Evolutionary conservation across 92 coral and sea anemone species (phyloP).

Genomic region (Phenganax stokvisi): DNA sequence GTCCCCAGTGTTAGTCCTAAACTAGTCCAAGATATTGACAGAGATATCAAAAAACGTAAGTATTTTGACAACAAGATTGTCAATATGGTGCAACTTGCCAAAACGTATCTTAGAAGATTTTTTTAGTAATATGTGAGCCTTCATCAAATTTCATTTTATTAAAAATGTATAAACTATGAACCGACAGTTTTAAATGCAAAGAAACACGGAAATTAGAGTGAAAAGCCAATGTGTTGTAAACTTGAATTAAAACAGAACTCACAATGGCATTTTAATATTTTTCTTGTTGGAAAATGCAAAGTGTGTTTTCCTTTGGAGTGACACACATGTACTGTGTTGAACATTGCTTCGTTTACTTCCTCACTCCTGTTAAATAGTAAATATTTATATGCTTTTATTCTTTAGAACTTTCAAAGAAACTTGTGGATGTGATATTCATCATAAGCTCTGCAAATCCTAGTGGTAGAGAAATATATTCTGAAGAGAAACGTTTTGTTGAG

Average conservation of each 20-base stretch:
- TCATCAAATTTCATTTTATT: background rate
- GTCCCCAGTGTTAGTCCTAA: conserved; percentile 36
- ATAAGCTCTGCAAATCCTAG: conserved; percentile 46
- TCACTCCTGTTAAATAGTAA: background rate
- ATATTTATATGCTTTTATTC: background rate
- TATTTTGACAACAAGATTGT: background rate
- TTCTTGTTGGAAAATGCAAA: no score
- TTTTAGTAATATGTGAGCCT: no score
- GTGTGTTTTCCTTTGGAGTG: background rate
- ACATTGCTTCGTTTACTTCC: background rate
- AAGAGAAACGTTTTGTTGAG: conserved; percentile 41
- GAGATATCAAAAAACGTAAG: conserved; percentile 61
- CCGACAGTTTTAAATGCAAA: background rate
- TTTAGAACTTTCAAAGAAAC: conserved; percentile 41
- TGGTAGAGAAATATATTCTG: conserved; percentile 35
- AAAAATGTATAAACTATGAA: background rate
- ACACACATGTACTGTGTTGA: background rate
- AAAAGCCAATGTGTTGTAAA: no score
- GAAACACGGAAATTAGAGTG: background rate
- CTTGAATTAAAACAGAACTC: no score
- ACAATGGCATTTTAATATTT: no score
- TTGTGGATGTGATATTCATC: conserved; percentile 44
- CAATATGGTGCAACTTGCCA: background rate
- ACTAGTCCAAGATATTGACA: conserved; percentile 50
- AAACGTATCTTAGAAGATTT: no score